A percentile compares a stretch with the other conserved stretches of the same genome.
Conservation (phyloP, 2,113 vertebrate species). For the Nibea albiflora region DNA sequence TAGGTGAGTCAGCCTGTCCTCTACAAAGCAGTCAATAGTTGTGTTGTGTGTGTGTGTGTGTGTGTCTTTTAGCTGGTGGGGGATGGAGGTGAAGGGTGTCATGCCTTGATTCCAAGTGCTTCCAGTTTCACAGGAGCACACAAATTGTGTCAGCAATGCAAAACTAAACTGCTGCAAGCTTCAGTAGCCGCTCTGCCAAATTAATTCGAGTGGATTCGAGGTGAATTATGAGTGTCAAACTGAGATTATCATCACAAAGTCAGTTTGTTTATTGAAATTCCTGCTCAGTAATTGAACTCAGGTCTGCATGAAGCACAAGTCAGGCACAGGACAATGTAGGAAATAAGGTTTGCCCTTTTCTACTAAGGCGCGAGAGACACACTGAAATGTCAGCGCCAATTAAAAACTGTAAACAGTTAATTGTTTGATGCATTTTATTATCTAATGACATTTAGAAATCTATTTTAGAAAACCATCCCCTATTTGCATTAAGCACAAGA, state of each 20-base stretch:
- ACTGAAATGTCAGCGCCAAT: background rate
- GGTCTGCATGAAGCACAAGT: constrained; percentile 9
- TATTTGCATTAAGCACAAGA: background rate
- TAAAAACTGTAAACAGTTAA: background rate
- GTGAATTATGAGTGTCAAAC: constrained; percentile 56
- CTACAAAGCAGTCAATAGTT: constrained; percentile 9
- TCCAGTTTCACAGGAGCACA: constrained; percentile 20
- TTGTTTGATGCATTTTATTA: background rate
- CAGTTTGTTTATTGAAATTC: constrained; percentile 21
- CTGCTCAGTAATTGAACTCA: constrained; percentile 39
- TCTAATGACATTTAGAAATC: background rate
- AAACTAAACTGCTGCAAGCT: constrained; percentile 59
- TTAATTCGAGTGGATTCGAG: constrained; percentile 53
- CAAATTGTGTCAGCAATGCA: constrained; percentile 56
- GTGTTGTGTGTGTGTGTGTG: constrained; percentile 3
- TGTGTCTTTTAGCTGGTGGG: background rate
- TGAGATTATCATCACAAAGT: constrained; percentile 44
- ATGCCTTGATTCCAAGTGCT: constrained; percentile 45
- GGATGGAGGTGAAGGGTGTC: background rate
- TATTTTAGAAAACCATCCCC: background rate
- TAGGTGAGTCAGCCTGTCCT: constrained; percentile 20
- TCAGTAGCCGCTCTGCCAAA: constrained; percentile 23
- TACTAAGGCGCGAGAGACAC: background rate
- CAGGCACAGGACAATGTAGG: background rate
- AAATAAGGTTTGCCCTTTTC: background rate